These are phyloP conservation scores for Hirundo rustica DNA, from an alignment of 2,797 vertebrate species.

Conservation along the genomic window DNA sequence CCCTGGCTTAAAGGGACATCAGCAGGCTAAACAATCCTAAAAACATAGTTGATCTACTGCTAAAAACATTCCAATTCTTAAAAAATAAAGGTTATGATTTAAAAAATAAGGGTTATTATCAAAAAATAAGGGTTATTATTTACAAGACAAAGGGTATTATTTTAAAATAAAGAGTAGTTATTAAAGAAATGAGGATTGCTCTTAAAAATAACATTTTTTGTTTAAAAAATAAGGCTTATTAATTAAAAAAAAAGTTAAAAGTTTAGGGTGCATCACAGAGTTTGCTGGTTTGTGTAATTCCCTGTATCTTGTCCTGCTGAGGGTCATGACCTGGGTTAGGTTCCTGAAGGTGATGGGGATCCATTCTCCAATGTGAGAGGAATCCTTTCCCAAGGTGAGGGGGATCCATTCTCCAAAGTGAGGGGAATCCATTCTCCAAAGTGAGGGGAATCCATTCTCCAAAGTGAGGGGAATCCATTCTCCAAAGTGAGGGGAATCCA, in stretches of 20 bases:
- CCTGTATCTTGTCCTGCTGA: background rate
- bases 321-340: rapidly evolving
- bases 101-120: background rate
- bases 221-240: background rate
- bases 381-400: too few relatives aligned
- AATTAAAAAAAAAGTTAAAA: background rate
- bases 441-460: too few relatives aligned
- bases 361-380: too few relatives aligned
- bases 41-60: rapidly evolving
- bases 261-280: too few relatives aligned
- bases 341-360: background rate
- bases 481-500: rapidly evolving
- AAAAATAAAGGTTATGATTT: background rate
- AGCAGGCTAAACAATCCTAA: background rate
- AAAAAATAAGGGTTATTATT: background rate
- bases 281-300: background rate
- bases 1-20: background rate
- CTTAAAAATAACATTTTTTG: rapidly evolving
- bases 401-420: too few relatives aligned
- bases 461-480: too few relatives aligned
- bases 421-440: rapidly evolving
- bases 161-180: background rate
- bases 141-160: background rate
- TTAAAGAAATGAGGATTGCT: background rate
- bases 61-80: background rate